Evolutionary conservation across 2,797 vertebrate species (phyloP).

Genomic region (Paramormyrops hopkinsi): DNA sequence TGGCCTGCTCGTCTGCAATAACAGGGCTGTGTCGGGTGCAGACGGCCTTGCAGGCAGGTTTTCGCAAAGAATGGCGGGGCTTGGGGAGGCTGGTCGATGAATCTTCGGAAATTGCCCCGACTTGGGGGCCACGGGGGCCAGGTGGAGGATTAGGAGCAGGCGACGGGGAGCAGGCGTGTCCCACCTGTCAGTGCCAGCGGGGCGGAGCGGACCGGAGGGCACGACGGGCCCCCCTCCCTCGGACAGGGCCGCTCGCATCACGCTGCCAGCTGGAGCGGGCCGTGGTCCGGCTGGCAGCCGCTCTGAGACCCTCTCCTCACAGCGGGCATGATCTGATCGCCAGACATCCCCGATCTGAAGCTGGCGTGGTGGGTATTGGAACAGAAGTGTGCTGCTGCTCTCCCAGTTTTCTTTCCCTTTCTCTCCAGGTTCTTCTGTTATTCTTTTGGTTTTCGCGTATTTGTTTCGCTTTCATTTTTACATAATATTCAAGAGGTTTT

Average conservation of each 20-base stretch:
- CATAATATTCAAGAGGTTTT: not conserved
- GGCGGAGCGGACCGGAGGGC: not conserved
- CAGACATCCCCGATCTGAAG: not conserved
- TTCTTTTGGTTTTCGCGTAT: not conserved
- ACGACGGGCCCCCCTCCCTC: not conserved
- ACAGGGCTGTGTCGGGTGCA: not conserved
- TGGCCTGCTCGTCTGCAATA: not conserved
- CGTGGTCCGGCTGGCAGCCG: not conserved
- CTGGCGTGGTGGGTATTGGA: not conserved
- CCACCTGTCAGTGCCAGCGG: constrained; percentile 22
- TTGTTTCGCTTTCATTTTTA: not conserved
- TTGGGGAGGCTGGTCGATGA: not conserved
- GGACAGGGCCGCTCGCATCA: not conserved
- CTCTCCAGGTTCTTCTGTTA: not conserved
- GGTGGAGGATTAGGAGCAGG: constrained; percentile 27
- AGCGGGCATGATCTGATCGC: not conserved
- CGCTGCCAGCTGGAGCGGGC: constrained; percentile 19
- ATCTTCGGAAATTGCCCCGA: not conserved
- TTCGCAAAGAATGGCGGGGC: not conserved
- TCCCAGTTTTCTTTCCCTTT: not conserved
- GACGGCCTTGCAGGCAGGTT: not conserved
- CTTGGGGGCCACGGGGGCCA: not conserved
- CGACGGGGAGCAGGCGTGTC: not conserved
- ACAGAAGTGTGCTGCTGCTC: not conserved
- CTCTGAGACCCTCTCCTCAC: not conserved